Conservation (phyloP, 2,888 invertebrate genomes). For the Aquatica leii region DNA sequence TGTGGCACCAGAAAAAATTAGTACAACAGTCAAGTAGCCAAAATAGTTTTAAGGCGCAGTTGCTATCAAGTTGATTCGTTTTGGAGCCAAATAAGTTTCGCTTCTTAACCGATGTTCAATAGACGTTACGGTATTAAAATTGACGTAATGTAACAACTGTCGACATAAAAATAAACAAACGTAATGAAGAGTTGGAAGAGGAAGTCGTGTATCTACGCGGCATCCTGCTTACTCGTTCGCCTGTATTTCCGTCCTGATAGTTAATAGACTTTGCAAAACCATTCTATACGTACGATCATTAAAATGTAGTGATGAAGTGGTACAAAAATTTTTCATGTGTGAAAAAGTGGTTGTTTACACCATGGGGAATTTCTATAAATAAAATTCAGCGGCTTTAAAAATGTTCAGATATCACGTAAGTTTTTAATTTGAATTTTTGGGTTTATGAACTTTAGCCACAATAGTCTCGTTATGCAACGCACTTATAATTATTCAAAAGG, state of each 20-base stretch:
- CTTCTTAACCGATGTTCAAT: not conserved
- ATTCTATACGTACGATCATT: not conserved
- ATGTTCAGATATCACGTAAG: constrained; percentile 4
- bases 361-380: not conserved
- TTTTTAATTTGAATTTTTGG: constrained; percentile 1
- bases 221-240: constrained; percentile 30
- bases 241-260: constrained; percentile 30
- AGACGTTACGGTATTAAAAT: not conserved
- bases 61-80: not conserved
- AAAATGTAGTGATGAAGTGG: constrained; percentile 8
- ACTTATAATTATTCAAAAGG: constrained; percentile 18
- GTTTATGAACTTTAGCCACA: not conserved
- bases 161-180: constrained; percentile 25
- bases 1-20: not conserved
- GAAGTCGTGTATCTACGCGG: constrained; percentile 32
- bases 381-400: not conserved
- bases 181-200: constrained; percentile 30
- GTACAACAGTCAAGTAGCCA: not conserved
- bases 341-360: constrained; percentile 2
- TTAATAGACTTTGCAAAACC: constrained; percentile 15
- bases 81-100: not conserved
- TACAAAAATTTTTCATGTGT: constrained; percentile 3
- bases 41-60: not conserved
- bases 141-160: constrained; percentile 8
- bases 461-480: constrained; percentile 11